These are phyloP conservation scores for Beroe forskalii DNA, from an alignment of 37 sponge, comb jelly and placozoan species.

Conservation along the genomic window DNA sequence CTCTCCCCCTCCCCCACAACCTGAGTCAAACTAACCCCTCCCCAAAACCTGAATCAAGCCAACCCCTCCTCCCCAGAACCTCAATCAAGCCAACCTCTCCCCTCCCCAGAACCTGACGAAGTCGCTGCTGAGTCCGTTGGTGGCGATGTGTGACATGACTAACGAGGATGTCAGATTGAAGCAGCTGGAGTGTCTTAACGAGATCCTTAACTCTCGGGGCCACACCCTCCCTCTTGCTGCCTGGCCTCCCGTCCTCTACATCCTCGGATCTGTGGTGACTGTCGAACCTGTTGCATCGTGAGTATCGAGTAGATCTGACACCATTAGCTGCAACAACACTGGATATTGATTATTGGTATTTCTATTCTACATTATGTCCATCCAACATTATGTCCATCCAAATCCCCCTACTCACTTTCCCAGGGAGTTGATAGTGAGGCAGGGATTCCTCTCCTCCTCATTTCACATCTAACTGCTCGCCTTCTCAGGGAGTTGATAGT, in stretches of 20 bases:
- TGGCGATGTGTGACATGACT: conserved; percentile 34
- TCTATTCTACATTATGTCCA: too few relatives aligned
- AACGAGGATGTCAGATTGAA: conserved; percentile 74
- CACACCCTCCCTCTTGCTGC: conserved; percentile 25
- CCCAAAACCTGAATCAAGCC: too few relatives aligned
- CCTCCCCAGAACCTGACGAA: neutral
- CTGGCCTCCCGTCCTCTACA: conserved; percentile 43
- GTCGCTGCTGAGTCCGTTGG: conserved; percentile 69
- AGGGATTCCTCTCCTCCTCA: conserved; percentile 84
- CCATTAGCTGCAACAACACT: neutral
- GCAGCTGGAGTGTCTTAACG: conserved; percentile 77
- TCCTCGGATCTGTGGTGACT: conserved; percentile 38
- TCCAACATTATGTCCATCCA: too few relatives aligned
- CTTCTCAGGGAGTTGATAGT: conserved; percentile 64
- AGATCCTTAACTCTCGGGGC: conserved; percentile 41
- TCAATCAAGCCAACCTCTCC: too few relatives aligned
- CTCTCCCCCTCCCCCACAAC: too few relatives aligned
- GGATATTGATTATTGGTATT: too few relatives aligned
- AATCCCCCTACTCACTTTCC: too few relatives aligned
- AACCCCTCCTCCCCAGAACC: too few relatives aligned
- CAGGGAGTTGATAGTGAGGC: conserved; percentile 66
- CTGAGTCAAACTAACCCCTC: neutral
- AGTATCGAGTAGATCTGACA: neutral
- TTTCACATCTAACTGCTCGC: too few relatives aligned
- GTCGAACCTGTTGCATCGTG: neutral